Percentiles rank a stretch among this genome's conserved stretches.
Conservation (phyloP, 2,888 invertebrate species). For the Gryllus longicercus region DNA sequence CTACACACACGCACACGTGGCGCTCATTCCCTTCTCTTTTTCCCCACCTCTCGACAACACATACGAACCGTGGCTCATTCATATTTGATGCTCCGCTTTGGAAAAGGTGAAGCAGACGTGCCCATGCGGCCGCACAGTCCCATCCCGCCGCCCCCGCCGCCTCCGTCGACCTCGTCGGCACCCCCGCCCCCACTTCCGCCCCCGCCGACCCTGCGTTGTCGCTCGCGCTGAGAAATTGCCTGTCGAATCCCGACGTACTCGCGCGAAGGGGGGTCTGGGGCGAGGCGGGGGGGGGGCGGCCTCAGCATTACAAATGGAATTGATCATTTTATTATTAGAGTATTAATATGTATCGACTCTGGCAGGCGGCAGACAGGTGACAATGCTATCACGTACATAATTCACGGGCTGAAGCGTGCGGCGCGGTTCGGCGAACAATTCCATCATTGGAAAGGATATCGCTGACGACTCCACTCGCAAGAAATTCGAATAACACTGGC, state of each 20-base stretch:
- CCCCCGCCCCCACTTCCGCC: background rate
- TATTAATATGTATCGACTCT: slow-evolving; percentile 10
- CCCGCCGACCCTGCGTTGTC: background rate
- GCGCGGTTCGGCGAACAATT: background rate
- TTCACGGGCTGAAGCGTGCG: background rate
- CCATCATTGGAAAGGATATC: background rate
- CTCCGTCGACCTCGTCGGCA: background rate
- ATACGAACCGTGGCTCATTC: background rate
- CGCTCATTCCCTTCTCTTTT: too few species aligned
- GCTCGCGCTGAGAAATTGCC: slow-evolving; percentile 17
- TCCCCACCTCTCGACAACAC: too few species aligned
- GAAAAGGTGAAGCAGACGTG: too few species aligned
- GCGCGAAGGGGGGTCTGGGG: too few species aligned
- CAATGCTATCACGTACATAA: slow-evolving; percentile 17
- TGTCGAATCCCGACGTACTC: background rate
- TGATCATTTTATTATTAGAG: slow-evolving; percentile 17
- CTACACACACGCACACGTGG: too few species aligned
- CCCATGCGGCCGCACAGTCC: background rate
- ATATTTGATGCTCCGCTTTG: background rate
- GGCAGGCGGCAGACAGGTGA: slow-evolving; percentile 17
- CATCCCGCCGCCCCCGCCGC: background rate
- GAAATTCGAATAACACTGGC: background rate
- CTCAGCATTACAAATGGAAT: background rate
- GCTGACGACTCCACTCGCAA: background rate
- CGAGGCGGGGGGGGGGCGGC: background rate